Percentiles rank a stretch among this genome's conserved stretches.
These are phyloP conservation scores for Lamellibrachia satsuma DNA, from an alignment of 2,888 invertebrate genomes.

Conservation along the genomic window DNA sequence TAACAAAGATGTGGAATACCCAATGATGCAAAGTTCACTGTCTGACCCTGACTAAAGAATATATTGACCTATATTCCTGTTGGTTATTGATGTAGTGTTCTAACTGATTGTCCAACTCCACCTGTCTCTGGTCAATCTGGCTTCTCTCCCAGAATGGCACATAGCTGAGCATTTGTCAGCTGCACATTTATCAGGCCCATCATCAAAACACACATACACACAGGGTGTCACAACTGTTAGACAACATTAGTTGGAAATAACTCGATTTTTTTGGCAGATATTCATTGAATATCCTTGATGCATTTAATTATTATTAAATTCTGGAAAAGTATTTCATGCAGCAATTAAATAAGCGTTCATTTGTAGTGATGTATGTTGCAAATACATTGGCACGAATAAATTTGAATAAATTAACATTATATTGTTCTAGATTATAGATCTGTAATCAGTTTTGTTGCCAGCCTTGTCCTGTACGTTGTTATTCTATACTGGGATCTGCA, in stretches of 20 bases:
- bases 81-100: no score
- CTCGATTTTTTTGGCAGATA: not conserved
- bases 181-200: not conserved
- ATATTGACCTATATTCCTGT: no score
- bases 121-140: not conserved
- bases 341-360: not conserved
- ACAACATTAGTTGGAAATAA: not conserved
- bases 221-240: not conserved
- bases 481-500: no score
- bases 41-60: no score
- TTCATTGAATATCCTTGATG: not conserved
- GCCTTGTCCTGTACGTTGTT: no score
- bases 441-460: no score
- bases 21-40: no score
- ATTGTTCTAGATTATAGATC: not conserved
- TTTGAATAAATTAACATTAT: not conserved
- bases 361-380: no score
- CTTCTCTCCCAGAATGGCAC: not conserved
- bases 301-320: not conserved
- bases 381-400: not conserved
- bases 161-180: not conserved
- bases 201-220: not conserved
- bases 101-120: no score
- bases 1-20: no score
- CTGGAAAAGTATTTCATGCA: not conserved